Evolutionary conservation across 1,140 invertebrate species (phyloP), one percentile per base, ranked within the genome.

Genomic region (Drosophila kikkawai): DNA sequence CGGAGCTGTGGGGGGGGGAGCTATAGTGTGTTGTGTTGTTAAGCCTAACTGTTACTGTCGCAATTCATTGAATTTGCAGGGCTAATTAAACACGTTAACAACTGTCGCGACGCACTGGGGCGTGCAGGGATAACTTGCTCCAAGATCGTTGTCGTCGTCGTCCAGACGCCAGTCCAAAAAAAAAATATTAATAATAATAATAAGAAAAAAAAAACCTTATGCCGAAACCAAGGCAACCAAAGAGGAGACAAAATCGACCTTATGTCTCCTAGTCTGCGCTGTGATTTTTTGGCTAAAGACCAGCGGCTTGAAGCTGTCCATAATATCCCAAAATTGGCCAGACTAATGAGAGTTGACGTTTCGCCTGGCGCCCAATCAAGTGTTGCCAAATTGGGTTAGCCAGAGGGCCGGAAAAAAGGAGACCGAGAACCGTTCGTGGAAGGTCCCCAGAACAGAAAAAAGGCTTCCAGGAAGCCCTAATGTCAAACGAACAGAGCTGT

Each of bases 281-380:
- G 75, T 78, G 76, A 79, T 78, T 79, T 81, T 82, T 56, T 71
- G 59, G 85, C 84, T 91, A 91, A 91, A 91, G 90, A 91, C 90
- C 91, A 91, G 91, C 85, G 86, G 90, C 91, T 90, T 83, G 78
- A 66, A 90, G 74, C 88, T 91, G 90, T 91, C 88, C 75, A 76
- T 60, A 77, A 44, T 56, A 83, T 77, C 66, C 67, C 44, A 32
- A 69, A 60, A 61, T 69, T 56, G 66, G 70, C 26, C 45, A 65
- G 64, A 34, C 81, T 88, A 87, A 91, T 91, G 56, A 58, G 73
- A 65, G 66, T 69, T 77, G 80, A 90, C 80, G 80, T 74, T 78
- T 91, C 80, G 71, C 80, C 86, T 84, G 91, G 91, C 91, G 91
- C 91, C 91, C 91, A 91, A 91, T 91, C 91, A 90, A 91, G 91